Evolutionary conservation across 2,888 invertebrate genomes (phyloP), one percentile per base, ranked within the genome.

Genomic region (Sphaerophoria rueppellii): DNA sequence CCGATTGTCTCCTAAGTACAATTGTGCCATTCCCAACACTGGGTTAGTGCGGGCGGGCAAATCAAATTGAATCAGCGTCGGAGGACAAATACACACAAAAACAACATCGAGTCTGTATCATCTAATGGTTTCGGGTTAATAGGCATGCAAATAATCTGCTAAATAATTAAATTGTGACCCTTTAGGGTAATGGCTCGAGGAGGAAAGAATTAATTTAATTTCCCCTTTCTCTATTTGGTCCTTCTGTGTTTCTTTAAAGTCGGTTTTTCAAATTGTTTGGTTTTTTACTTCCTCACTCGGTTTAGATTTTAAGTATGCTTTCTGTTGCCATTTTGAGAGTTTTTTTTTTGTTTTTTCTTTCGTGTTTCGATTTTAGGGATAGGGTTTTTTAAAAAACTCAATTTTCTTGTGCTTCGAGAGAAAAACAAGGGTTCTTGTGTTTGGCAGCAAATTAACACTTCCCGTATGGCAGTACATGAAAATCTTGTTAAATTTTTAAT

Each of bases 101-200:
- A 65, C 50, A 67, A 67, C 52, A 46, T 32, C 32, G n/a, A 65
- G 37, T 24, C 52, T 40, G 34, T 54, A 24, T 40, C 6, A 35
- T n/a, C 67, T 80, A 80, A 83, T 83, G 79, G 79, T 60, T 80
- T 79, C 67, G 79, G 83, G 83, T 83, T 80, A 83, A 83, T 83
- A 67, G 75, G 80, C 80, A 80, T 83, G 83, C 83, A 83, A 83
- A 83, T 83, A 83, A 79, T 75, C 80, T 80, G 83, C 71, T 80
- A 83, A 80, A 80, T 83, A 80, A 83, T 83, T 83, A 80, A 80
- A 83, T 83, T 80, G 83, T 80, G 83, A 83, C 83, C 83, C 83
- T 83, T 83, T 69, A 71, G 79, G 74, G 71, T 67, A 79, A 76
- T 80, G 72, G 83, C 72, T 69, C 57, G 61, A 75, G 71, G 67